Evolutionary conservation across 2,797 vertebrate genomes (phyloP).

Genomic region (Lagodon rhomboides): DNA sequence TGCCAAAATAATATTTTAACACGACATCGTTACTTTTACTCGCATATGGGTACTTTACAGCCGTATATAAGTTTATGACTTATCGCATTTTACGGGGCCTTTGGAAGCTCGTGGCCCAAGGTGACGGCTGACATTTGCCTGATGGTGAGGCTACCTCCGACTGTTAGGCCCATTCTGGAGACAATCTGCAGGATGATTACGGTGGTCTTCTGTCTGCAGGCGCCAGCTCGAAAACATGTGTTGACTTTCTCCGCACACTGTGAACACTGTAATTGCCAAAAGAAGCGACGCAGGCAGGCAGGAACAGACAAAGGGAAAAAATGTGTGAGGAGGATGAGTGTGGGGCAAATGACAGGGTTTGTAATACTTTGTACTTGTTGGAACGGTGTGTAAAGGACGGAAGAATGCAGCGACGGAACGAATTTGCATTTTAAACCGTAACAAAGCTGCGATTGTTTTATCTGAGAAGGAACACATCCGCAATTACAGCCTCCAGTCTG

Average conservation of each 20-base stretch:
- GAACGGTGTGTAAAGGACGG: background rate
- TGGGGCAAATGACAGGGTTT: slow-evolving; percentile 53
- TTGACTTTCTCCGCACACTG: slow-evolving; percentile 59
- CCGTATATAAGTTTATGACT: too few species aligned
- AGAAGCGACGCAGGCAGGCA: slow-evolving; percentile 22
- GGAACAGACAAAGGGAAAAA: slow-evolving; percentile 19
- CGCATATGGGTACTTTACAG: too few species aligned
- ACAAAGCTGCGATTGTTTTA: slow-evolving; percentile 1
- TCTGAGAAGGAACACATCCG: background rate
- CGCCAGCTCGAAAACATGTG: slow-evolving; percentile 58
- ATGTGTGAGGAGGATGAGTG: slow-evolving; percentile 9
- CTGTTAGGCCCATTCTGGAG: slow-evolving; percentile 1
- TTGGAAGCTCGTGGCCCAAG: too few species aligned
- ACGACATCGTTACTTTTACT: too few species aligned
- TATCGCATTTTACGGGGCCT: too few species aligned
- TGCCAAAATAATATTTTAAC: too few species aligned
- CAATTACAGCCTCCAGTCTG: slow-evolving; percentile 25
- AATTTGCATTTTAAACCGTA: slow-evolving; percentile 9
- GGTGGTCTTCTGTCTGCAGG: slow-evolving; percentile 35
- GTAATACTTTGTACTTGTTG: slow-evolving; percentile 11
- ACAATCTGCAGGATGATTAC: slow-evolving; percentile 14
- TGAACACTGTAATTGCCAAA: slow-evolving; percentile 71
- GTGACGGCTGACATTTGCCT: too few species aligned
- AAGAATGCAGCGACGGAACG: background rate
- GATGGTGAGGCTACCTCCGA: too few species aligned